Base-by-base conservation (phyloP, 2,888 invertebrate species). In the Macrophya annulata region DNA sequence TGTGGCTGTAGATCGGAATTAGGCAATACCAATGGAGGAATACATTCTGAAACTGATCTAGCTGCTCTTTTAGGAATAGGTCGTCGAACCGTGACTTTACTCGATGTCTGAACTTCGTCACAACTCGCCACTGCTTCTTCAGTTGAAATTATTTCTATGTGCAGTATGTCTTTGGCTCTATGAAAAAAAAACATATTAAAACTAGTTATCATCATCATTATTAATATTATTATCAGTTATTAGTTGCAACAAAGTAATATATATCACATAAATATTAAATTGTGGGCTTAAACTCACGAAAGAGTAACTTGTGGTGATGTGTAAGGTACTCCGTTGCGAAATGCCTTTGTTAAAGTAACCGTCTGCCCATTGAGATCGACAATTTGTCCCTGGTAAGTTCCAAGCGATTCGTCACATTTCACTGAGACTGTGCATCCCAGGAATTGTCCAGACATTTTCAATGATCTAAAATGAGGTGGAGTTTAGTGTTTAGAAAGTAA, bases 351-450 rank as follows among this genome's bases (percentile, higher is more conserved):
- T 85, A 98, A 95, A 1, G 97, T 97, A 87, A 98, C 95, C 79
- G 95, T 95, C 72, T 94, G 94, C 82, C 96, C 96, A 90, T 97
- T 97, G 43, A 98, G 96, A 89, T 96, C 95, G 85, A 96, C 94
- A 87, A 98, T 98, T 90, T 95, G 95, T 21, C 96, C 97, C 94
- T 98, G 98, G 92, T 97, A 98, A 86, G 96, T 96, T 77, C 98
- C 98, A 87, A 97, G 93, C 74, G 96, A 95, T 86, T 96, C 96
- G 43, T 96, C 96, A 93, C 98, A 98, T 92, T 97, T 96, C 86
- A 98, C 96, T 25, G 98, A 97, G 87, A 98, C 97, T 88, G 97
- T 96, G 92, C 96, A 97, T 83, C 98, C 98, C 83, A 93, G 88
- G 87, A 92, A 93, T 86, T 93, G 91, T 59, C 91, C 91, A 51